Conservation (phyloP, 1,140 invertebrate genomes). For the Tenebrio molitor region DNA sequence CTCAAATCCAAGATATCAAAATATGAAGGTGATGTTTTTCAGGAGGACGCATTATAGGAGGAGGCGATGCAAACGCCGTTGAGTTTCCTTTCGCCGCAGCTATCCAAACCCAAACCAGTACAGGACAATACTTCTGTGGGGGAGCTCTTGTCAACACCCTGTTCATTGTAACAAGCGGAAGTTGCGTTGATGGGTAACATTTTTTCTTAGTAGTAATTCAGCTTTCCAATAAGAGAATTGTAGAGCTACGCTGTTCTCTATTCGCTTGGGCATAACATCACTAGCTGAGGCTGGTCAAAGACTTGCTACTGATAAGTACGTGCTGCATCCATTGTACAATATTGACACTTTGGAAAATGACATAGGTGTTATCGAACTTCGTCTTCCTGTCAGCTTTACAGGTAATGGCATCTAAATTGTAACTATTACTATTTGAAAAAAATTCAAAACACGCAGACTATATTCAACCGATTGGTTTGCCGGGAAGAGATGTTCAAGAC, state of each 20-base stretch:
- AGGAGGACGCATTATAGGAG: constrained; percentile 11
- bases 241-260: too few relatives aligned
- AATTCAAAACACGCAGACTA: background rate
- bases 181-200: background rate
- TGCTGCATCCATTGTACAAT: constrained; percentile 8
- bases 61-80: background rate
- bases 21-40: too few relatives aligned
- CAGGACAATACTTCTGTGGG: constrained; percentile 4
- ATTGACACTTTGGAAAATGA: constrained; percentile 2
- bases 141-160: background rate
- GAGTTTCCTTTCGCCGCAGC: constrained; percentile 6
- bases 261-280: background rate
- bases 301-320: constrained; percentile 4
- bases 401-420: too few relatives aligned
- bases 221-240: too few relatives aligned
- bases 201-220: background rate
- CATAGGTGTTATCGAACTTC: constrained; percentile 5
- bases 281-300: background rate
- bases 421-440: too few relatives aligned
- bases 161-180: background rate
- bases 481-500: background rate
- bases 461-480: background rate
- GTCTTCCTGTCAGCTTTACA: background rate
- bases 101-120: background rate
- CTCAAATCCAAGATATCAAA: background rate